Evolutionary conservation across 2,797 vertebrate species (phyloP).

Genomic region (Cyclopterus lumpus): DNA sequence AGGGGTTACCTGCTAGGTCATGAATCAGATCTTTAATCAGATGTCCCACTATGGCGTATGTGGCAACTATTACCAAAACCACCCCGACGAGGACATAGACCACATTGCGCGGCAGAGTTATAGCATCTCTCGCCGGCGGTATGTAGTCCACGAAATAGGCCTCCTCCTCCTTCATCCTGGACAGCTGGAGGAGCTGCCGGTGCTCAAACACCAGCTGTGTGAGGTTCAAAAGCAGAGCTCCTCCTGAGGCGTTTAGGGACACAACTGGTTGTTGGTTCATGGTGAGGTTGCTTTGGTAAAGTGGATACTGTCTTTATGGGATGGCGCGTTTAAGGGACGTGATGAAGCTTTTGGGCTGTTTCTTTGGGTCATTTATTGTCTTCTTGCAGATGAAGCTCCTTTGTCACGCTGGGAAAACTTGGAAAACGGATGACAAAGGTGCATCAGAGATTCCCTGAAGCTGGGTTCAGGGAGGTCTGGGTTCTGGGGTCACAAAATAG

Average conservation of each 20-base stretch:
- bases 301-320: conserved; percentile 24
- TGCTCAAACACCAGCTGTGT: conserved; percentile 53
- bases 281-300: conserved; percentile 2
- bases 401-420: conserved; percentile 49
- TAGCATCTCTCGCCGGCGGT: conserved; percentile 86
- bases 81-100: conserved; percentile 87
- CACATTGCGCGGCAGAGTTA: conserved; percentile 85
- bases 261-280: conserved; percentile 48
- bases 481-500: no score
- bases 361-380: conserved; percentile 41
- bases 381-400: conserved; percentile 34
- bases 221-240: conserved; percentile 47
- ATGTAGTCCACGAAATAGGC: conserved; percentile 86
- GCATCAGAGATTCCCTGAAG: conserved; percentile 27
- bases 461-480: no score
- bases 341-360: conserved; percentile 11
- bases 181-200: conserved; percentile 68
- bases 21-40: conserved; percentile 92
- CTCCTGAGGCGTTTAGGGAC: conserved; percentile 50
- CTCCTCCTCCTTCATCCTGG: conserved; percentile 54
- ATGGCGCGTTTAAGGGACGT: conserved; percentile 15
- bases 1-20: conserved; percentile 90
- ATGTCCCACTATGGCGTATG: conserved; percentile 93
- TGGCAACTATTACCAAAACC: conserved; percentile 85
- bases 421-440: conserved; percentile 28